These are phyloP conservation scores for Micronycteris hirsuta DNA, from an alignment of 2,113 vertebrate genomes.

Conservation along the genomic window DNA sequence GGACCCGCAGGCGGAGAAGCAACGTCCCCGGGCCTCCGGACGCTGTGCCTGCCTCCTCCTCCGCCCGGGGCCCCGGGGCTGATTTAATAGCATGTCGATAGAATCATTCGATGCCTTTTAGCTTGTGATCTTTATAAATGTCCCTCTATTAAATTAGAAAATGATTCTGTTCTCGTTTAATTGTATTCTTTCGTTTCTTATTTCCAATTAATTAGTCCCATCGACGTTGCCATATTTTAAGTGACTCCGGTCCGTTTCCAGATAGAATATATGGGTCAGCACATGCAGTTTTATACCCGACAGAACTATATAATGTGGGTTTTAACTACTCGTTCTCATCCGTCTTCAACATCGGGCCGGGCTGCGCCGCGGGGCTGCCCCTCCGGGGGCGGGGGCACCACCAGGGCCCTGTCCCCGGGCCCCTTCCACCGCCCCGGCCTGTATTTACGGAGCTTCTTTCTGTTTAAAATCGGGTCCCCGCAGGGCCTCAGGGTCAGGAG, in stretches of 20 bases:
- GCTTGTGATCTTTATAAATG: conserved; percentile 89
- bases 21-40: no score
- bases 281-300: conserved; percentile 73
- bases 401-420: background rate
- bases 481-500: accelerated
- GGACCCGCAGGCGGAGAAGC: background rate
- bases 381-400: background rate
- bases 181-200: conserved; percentile 88
- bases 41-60: background rate
- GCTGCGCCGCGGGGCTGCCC: background rate
- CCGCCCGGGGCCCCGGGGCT: conserved; percentile 25
- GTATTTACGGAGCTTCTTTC: background rate
- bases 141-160: conserved; percentile 89
- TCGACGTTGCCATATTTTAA: conserved; percentile 89
- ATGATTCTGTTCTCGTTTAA: conserved; percentile 91
- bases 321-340: conserved; percentile 82
- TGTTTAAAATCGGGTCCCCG: background rate
- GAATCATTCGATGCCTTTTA: conserved; percentile 84
- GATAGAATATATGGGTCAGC: conserved; percentile 84
- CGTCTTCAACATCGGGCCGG: conserved; percentile 72
- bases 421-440: accelerated
- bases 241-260: conserved; percentile 84
- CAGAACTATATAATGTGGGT: conserved; percentile 81
- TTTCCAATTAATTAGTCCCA: conserved; percentile 90
- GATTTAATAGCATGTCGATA: conserved; percentile 85